Evolutionary conservation across 2,113 vertebrate genomes (phyloP).

Genomic region (Semicossyphus pulcher): DNA sequence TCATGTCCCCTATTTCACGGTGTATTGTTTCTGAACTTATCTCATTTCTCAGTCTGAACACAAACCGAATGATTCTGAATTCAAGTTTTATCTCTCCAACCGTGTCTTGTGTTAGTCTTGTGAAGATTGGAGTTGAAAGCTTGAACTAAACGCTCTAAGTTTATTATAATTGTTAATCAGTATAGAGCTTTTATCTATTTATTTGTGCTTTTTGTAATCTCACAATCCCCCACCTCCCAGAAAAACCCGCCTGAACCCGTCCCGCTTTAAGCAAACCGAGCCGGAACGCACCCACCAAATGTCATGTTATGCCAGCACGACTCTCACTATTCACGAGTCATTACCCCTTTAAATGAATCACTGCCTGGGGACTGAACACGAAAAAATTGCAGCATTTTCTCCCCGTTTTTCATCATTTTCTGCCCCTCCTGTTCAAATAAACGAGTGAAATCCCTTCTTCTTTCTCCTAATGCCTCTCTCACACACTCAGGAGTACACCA

Average conservation of each 20-base stretch:
- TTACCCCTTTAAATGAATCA: constrained; percentile 63
- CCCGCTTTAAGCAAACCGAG: background rate
- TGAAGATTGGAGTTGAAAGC: background rate
- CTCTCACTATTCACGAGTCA: constrained; percentile 63
- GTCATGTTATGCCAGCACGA: constrained; percentile 44
- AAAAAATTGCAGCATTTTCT: constrained; percentile 41
- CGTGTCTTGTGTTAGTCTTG: background rate
- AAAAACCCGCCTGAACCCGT: constrained; percentile 18
- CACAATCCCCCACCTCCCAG: background rate
- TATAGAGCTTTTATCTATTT: constrained; percentile 6
- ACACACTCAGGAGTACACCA: constrained; percentile 95
- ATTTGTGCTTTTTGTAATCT: constrained; percentile 9
- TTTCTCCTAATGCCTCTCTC: constrained; percentile 89
- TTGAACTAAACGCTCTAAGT: too few species aligned
- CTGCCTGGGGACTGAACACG: constrained; percentile 41
- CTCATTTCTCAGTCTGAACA: constrained; percentile 22
- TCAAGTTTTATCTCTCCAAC: constrained; percentile 5
- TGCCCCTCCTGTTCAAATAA: constrained; percentile 52
- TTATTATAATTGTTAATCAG: constrained; percentile 1
- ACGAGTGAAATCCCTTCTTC: constrained; percentile 83
- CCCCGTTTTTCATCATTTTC: constrained; percentile 36
- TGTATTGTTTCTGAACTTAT: constrained; percentile 9
- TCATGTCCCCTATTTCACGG: constrained; percentile 12
- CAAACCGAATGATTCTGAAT: constrained; percentile 4
- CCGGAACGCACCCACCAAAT: constrained; percentile 11